Percentiles rank a stretch among this genome's conserved stretches.
These are phyloP conservation scores for Ctenochaetus hawaiiensis DNA, from an alignment of 2,797 vertebrate species.

Conservation along the genomic window DNA sequence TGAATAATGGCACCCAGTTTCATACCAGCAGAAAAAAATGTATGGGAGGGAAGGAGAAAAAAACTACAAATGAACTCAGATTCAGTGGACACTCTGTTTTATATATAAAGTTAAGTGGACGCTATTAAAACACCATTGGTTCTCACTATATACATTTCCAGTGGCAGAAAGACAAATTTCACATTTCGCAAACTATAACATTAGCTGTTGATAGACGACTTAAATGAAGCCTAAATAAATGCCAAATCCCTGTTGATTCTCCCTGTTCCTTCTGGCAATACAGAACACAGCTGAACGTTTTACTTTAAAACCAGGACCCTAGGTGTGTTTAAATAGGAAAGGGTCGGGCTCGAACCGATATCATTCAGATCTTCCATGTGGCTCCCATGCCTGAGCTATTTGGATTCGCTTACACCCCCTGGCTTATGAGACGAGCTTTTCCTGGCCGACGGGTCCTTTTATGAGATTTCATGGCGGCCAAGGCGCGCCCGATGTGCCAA, in stretches of 20 bases:
- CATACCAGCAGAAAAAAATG: conserved; percentile 53
- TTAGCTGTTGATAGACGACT: no score
- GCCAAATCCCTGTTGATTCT: not conserved
- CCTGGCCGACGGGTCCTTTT: conserved; percentile 60
- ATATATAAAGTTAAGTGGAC: conserved; percentile 6
- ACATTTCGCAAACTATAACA: no score
- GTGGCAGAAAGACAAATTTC: not conserved
- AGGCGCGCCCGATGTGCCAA: conserved; percentile 87
- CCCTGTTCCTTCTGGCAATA: not conserved
- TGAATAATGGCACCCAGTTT: conserved; percentile 64
- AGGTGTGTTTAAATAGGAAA: not conserved
- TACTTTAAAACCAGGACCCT: conserved; percentile 9
- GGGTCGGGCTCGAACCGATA: conserved; percentile 18
- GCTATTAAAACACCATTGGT: not conserved
- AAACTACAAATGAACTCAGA: conserved; percentile 26
- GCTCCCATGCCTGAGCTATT: conserved; percentile 26
- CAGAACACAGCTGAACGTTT: conserved; percentile 6
- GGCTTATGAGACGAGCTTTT: conserved; percentile 36
- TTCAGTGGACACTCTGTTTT: not conserved
- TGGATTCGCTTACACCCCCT: conserved; percentile 45
- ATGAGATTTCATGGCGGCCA: conserved; percentile 79
- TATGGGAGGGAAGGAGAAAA: not conserved
- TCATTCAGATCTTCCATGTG: conserved; percentile 8
- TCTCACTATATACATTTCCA: not conserved
- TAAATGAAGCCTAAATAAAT: not conserved